A percentile compares a stretch with the other conserved stretches of the same genome.
These are phyloP conservation scores for Dascyllus trimaculatus DNA, from an alignment of 2,113 vertebrate species.

Conservation along the genomic window DNA sequence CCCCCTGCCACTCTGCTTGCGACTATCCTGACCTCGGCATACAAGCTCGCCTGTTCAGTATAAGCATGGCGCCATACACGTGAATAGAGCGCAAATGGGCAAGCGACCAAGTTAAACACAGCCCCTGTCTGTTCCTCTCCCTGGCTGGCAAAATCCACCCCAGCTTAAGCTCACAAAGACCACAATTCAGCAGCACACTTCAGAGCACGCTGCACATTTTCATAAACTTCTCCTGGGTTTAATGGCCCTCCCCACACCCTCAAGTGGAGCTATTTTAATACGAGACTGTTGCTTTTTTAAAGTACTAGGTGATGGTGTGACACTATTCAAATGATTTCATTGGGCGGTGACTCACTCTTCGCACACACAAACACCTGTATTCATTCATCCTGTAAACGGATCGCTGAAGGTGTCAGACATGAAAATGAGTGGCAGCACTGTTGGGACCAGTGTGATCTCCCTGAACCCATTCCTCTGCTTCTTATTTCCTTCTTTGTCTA, in stretches of 20 bases:
- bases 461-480: slow-evolving; percentile 25
- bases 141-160: slow-evolving; percentile 71
- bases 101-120: slow-evolving; percentile 80
- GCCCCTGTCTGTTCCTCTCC: slow-evolving; percentile 69
- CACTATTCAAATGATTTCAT: slow-evolving; percentile 69
- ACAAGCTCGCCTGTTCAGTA: slow-evolving; percentile 59
- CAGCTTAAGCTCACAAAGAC: slow-evolving; percentile 80
- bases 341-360: slow-evolving; percentile 47
- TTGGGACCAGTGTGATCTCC: slow-evolving; percentile 9
- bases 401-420: slow-evolving; percentile 38
- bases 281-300: slow-evolving; percentile 60
- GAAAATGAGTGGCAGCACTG: slow-evolving; percentile 36
- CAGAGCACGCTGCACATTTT: slow-evolving; percentile 60
- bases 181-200: slow-evolving; percentile 79
- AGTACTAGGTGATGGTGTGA: slow-evolving; percentile 48
- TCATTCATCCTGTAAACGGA: slow-evolving; percentile 46
- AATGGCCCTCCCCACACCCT: slow-evolving; percentile 58
- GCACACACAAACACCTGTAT: slow-evolving; percentile 63
- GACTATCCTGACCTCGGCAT: slow-evolving; percentile 37
- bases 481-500: slow-evolving; percentile 58
- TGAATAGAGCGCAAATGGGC: slow-evolving; percentile 71
- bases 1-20: slow-evolving; percentile 34
- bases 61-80: slow-evolving; percentile 56
- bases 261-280: slow-evolving; percentile 55
- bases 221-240: slow-evolving; percentile 68